Conservation (phyloP, 2,113 vertebrate genomes). For the Nansenia antarctica region DNA sequence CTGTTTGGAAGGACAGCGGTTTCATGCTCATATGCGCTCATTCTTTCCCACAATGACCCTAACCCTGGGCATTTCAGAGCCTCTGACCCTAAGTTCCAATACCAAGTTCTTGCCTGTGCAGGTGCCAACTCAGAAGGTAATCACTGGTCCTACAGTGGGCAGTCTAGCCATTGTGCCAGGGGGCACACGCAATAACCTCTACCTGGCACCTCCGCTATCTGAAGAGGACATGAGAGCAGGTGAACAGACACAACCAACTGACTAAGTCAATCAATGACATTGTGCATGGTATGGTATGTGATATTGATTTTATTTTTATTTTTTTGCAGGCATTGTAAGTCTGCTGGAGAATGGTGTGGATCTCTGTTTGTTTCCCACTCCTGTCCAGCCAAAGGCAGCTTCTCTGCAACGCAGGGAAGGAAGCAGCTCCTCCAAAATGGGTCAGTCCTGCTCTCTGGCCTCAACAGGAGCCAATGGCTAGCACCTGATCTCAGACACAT, state of each 20-base stretch:
- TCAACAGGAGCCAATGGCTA: no score
- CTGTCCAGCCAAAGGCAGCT: conserved; percentile 52
- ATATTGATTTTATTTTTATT: neutral
- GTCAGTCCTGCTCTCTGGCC: conserved; percentile 28
- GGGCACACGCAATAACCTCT: conserved; percentile 27
- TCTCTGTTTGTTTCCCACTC: conserved; percentile 56
- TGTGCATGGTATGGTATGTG: neutral
- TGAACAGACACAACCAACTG: conserved; percentile 67
- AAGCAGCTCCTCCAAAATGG: conserved; percentile 34
- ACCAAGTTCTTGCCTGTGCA: conserved; percentile 44
- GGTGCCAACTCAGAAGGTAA: conserved; percentile 63
- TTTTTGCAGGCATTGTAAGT: conserved; percentile 59
- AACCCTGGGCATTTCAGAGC: neutral
- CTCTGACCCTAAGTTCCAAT: neutral
- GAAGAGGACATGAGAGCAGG: conserved; percentile 68
- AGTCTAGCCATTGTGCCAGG: conserved; percentile 51
- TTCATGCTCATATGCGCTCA: conserved; percentile 17
- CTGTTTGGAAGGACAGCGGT: conserved; percentile 7
- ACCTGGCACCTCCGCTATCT: conserved; percentile 49
- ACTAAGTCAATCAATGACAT: no score
- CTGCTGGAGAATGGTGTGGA: conserved; percentile 61
- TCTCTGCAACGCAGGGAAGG: conserved; percentile 58
- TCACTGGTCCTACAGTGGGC: conserved; percentile 45
- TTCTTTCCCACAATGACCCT: no score
- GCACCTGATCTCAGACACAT: no score